These are phyloP conservation scores for Drosophila orena DNA, from an alignment of 1,140 invertebrate genomes.

Conservation along the genomic window DNA sequence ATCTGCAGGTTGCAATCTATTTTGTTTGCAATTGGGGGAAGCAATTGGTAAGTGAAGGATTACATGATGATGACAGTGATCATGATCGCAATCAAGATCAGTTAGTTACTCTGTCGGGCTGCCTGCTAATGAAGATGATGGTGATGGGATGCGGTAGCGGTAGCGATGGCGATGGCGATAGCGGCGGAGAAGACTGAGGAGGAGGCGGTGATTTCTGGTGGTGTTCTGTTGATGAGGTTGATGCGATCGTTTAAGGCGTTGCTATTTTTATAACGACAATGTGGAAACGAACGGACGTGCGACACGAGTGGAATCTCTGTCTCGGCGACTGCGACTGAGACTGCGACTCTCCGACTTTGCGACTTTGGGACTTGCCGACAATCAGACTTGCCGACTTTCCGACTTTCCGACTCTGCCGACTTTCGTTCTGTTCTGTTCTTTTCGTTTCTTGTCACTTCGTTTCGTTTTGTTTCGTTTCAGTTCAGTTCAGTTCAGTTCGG, in stretches of 20 bases:
- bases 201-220: slow-evolving; percentile 1
- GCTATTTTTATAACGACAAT: slow-evolving; percentile 69
- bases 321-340: slow-evolving; percentile 47
- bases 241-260: slow-evolving; percentile 51
- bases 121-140: slow-evolving; percentile 6
- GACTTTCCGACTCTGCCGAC: slow-evolving; percentile 19
- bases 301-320: slow-evolving; percentile 48
- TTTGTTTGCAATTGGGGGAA: not conserved
- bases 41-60: slow-evolving; percentile 6
- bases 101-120: slow-evolving; percentile 33
- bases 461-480: not conserved
- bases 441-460: not conserved
- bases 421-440: slow-evolving; percentile 13
- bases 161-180: not conserved
- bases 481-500: not conserved
- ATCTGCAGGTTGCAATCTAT: slow-evolving; percentile 19
- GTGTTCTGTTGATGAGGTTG: slow-evolving; percentile 17
- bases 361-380: slow-evolving; percentile 14
- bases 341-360: slow-evolving; percentile 28
- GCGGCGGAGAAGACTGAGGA: not conserved
- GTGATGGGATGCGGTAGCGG: not conserved
- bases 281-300: slow-evolving; percentile 32
- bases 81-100: slow-evolving; percentile 31
- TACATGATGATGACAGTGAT: slow-evolving; percentile 12
- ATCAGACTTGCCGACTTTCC: not conserved